phyloP scores from a whole-genome alignment of 2,888 invertebrate species.

The Parthenolecanium corni region DNA sequence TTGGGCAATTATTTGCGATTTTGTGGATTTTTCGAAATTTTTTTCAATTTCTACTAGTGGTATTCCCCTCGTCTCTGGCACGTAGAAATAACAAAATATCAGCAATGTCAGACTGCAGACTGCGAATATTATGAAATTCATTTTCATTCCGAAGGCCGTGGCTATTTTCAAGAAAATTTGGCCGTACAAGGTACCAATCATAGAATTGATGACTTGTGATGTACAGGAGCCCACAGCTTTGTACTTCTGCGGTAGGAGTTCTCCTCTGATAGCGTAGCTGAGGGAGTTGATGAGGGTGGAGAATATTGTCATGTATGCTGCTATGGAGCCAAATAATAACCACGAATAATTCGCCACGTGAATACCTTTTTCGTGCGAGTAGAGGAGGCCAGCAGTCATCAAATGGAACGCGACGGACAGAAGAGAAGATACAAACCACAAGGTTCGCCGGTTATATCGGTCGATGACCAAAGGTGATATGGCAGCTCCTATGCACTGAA shows the following conservation, averaged over 20 bases:
- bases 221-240: background rate
- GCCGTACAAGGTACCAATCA: background rate
- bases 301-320: background rate
- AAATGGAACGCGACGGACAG: background rate
- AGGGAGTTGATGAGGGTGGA: background rate
- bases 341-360: no score
- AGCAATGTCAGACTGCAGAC: background rate
- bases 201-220: background rate
- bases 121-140: background rate
- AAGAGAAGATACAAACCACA: background rate
- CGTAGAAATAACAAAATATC: background rate
- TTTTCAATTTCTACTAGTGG: background rate
- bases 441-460: background rate
- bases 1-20: no score
- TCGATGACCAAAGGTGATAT: background rate
- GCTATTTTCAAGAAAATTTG: background rate
- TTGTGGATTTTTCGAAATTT: no score
- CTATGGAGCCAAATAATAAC: no score
- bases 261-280: background rate
- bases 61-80: slow-evolving; percentile 2
- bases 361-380: no score
- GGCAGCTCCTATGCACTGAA: background rate
- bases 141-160: background rate
- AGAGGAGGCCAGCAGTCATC: background rate
- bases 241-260: background rate